A percentile compares a stretch with the other conserved stretches of the same genome.
Conservation (phyloP, 2,113 vertebrate genomes). For the Ancistrus triradiatus region DNA sequence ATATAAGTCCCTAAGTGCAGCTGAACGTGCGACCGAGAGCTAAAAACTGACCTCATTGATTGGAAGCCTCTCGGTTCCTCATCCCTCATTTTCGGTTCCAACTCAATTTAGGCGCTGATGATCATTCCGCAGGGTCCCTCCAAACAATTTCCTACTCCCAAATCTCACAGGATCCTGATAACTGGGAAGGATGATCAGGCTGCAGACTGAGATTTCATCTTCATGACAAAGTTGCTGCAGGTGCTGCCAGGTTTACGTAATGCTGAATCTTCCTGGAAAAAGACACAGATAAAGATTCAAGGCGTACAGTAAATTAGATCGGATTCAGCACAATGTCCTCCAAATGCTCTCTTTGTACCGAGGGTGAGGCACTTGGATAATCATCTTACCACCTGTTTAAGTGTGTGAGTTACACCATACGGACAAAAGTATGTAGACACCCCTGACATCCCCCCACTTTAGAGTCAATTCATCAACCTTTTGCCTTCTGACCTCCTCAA, state of each 20-base stretch:
- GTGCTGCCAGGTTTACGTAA: background rate
- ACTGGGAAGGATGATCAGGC: background rate
- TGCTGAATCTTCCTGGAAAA: background rate
- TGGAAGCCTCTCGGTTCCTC: slow-evolving; percentile 1
- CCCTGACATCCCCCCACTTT: no score
- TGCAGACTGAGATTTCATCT: slow-evolving; percentile 23
- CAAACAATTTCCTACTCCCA: slow-evolving; percentile 3
- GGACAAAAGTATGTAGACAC: no score
- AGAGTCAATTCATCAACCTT: no score
- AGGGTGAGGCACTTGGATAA: no score
- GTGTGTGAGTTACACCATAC: no score
- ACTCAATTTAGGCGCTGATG: slow-evolving; percentile 1
- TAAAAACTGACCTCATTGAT: slow-evolving; percentile 13
- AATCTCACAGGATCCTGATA: slow-evolving; percentile 7
- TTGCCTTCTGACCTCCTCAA: no score
- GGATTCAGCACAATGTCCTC: no score
- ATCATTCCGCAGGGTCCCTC: background rate
- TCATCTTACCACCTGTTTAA: no score
- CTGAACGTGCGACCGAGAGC: background rate
- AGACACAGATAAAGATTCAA: no score
- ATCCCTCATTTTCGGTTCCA: background rate
- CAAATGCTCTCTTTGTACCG: no score
- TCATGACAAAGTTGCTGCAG: background rate
- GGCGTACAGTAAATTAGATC: no score
- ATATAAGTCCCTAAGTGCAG: slow-evolving; percentile 10